Conservation (phyloP, 2,888 invertebrate species). For the Cenopis cana region DNA sequence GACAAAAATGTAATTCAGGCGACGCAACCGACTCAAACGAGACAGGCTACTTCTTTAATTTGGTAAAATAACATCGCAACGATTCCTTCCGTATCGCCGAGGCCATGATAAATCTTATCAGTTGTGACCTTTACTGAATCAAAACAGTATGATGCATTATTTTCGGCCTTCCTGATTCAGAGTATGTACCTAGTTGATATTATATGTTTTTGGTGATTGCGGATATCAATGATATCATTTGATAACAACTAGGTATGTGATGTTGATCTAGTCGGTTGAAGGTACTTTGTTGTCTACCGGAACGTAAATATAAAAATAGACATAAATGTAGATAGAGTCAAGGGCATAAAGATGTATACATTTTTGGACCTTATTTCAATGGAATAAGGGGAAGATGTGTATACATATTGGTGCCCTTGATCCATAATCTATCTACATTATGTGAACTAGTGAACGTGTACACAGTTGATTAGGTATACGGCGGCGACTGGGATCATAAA, state of each 20-base stretch:
- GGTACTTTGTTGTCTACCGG: slow-evolving; percentile 18
- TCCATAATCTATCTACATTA: no score
- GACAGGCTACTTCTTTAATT: slow-evolving; percentile 54
- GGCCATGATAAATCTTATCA: slow-evolving; percentile 74
- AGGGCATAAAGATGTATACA: no score
- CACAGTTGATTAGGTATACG: slow-evolving; percentile 35
- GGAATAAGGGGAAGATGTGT: no score
- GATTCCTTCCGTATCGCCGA: slow-evolving; percentile 76
- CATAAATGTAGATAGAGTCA: no score
- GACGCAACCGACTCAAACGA: slow-evolving; percentile 46
- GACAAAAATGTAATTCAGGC: slow-evolving; percentile 61
- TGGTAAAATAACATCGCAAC: slow-evolving; percentile 62
- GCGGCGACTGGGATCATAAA: slow-evolving; percentile 40
- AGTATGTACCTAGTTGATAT: slow-evolving; percentile 45
- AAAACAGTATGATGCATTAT: slow-evolving; percentile 72
- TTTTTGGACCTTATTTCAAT: no score
- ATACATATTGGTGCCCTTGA: no score
- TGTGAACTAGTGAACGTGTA: no score
- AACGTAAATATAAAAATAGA: no score
- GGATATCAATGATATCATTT: slow-evolving; percentile 8
- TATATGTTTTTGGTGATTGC: slow-evolving; percentile 42
- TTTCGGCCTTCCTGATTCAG: slow-evolving; percentile 67
- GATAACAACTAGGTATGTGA: slow-evolving; percentile 20
- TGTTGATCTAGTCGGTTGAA: slow-evolving; percentile 43
- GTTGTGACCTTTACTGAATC: slow-evolving; percentile 65